Evolutionary conservation across 1,140 invertebrate species (phyloP).

Genomic region (Pseudomyrmex pallidus): DNA sequence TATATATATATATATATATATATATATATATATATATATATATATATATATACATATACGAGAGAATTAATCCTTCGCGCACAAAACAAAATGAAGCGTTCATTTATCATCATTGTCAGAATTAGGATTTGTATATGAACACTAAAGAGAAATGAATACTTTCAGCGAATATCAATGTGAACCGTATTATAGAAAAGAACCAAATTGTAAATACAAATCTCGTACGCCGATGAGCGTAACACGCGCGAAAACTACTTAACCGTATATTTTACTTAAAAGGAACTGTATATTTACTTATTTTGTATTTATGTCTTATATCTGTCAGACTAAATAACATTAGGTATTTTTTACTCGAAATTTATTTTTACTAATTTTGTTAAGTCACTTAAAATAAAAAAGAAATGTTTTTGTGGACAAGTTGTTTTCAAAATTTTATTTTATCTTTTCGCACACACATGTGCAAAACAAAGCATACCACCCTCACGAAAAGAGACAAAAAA

Average conservation of each 20-base stretch:
- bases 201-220: conserved; percentile 3
- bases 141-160: conserved; percentile 33
- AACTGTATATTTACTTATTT: no score
- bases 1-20: no score
- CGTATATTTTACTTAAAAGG: no score
- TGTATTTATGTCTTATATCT: no score
- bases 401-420: conserved; percentile 30
- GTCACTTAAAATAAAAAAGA: conserved; percentile 17
- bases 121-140: neutral
- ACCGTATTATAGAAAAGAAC: conserved; percentile 1
- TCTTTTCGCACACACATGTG: neutral
- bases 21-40: no score
- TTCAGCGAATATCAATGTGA: neutral
- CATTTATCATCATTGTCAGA: conserved; percentile 16
- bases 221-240: neutral
- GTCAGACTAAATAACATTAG: no score
- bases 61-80: conserved; percentile 5
- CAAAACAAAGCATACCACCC: neutral
- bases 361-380: no score
- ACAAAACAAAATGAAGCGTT: conserved; percentile 4
- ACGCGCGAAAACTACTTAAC: neutral
- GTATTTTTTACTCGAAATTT: no score
- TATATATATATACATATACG: no score
- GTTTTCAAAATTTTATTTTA: conserved; percentile 43
- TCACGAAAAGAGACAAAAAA: neutral